phyloP scores from a whole-genome alignment of 2,797 vertebrate species.

The Poeciliopsis gracilis region DNA sequence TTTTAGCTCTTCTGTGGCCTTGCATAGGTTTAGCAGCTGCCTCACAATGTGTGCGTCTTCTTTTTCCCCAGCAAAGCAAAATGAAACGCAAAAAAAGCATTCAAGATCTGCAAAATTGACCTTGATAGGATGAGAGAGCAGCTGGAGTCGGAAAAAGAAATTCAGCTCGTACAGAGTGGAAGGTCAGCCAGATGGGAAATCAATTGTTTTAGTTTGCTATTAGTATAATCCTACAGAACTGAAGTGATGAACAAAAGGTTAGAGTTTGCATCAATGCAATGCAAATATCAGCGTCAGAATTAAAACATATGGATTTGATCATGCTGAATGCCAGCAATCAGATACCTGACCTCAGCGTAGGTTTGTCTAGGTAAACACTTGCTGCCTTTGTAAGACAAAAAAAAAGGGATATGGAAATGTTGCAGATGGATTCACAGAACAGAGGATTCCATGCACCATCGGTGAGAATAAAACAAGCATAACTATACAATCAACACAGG shows the following conservation, averaged over 20 bases:
- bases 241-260: constrained; percentile 34
- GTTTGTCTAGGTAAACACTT: background rate
- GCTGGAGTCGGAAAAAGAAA: constrained; percentile 36
- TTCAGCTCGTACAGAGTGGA: constrained; percentile 36
- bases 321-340: constrained; percentile 38
- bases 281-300: constrained; percentile 24
- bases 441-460: constrained; percentile 38
- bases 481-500: background rate
- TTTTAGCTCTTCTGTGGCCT: constrained; percentile 33
- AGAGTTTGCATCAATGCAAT: constrained; percentile 26
- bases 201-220: constrained; percentile 40
- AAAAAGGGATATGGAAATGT: constrained; percentile 11
- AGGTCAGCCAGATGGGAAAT: constrained; percentile 61
- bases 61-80: constrained; percentile 25
- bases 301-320: constrained; percentile 32
- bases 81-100: constrained; percentile 39
- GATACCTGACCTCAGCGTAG: constrained; percentile 18
- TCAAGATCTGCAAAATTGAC: constrained; percentile 38
- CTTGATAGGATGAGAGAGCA: constrained; percentile 31
- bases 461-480: background rate
- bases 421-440: constrained; percentile 20
- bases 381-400: constrained; percentile 10
- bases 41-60: constrained; percentile 17
- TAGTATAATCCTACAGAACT: constrained; percentile 32
- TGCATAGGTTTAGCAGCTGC: constrained; percentile 30